Evolutionary conservation across 1,140 invertebrate species (phyloP).

Genomic region (Nautilus pompilius): DNA sequence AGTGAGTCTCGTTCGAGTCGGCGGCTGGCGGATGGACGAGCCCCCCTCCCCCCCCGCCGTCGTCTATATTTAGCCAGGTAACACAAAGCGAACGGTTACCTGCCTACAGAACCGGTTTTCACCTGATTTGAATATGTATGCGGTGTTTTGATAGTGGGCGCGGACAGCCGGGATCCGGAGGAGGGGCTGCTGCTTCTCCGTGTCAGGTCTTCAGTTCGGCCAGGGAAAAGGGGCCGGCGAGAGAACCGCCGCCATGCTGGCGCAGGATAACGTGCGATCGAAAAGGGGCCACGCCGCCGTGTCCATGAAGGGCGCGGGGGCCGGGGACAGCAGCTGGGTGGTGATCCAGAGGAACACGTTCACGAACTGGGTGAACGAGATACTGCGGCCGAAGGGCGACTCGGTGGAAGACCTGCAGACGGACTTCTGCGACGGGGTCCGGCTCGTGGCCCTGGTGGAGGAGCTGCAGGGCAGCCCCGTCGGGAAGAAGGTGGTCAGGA

Average conservation of each 20-base stretch:
- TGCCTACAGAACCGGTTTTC: too few relatives aligned
- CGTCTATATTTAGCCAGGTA: too few relatives aligned
- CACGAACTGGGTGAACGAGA: constrained; percentile 96
- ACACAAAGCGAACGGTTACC: too few relatives aligned
- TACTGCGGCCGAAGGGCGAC: constrained; percentile 60
- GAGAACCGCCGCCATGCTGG: constrained; percentile 21
- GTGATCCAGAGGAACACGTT: constrained; percentile 97
- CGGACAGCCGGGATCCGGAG: background rate
- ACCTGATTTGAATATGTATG: too few relatives aligned
- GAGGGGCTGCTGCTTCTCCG: background rate
- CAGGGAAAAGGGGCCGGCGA: constrained; percentile 21
- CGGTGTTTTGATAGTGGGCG: too few relatives aligned
- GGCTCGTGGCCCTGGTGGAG: constrained; percentile 85
- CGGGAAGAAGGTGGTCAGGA: constrained; percentile 65
- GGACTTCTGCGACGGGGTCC: constrained; percentile 85
- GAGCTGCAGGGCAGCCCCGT: constrained; percentile 72
- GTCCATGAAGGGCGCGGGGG: constrained; percentile 24
- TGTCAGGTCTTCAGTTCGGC: constrained; percentile 16
- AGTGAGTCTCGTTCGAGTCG: too few relatives aligned
- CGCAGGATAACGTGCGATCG: constrained; percentile 4
- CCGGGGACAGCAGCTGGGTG: constrained; percentile 58
- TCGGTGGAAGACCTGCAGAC: constrained; percentile 68
- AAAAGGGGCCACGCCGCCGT: constrained; percentile 27
- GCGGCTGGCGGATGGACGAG: too few relatives aligned
- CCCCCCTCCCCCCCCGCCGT: too few relatives aligned